These are phyloP conservation scores for Melanchra persicariae DNA, from an alignment of 2,888 invertebrate species.

Conservation along the genomic window DNA sequence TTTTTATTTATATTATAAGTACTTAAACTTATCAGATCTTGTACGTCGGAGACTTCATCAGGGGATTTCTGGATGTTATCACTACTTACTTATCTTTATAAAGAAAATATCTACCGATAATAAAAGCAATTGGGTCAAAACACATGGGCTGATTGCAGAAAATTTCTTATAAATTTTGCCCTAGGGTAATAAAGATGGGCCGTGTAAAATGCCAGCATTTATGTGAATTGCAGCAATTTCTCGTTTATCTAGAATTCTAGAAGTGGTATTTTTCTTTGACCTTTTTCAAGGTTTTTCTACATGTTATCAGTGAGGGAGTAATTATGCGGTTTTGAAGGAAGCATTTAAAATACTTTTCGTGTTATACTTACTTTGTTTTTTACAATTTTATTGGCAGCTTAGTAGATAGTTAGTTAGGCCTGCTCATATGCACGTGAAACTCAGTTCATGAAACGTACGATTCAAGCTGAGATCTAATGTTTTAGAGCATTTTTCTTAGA, in stretches of 20 bases:
- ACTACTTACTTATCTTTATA: slow-evolving; percentile 4
- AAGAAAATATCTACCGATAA: background rate
- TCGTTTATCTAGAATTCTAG: slow-evolving; percentile 26
- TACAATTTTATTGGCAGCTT: background rate
- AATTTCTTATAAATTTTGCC: background rate
- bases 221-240: slow-evolving; percentile 46
- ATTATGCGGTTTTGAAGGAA: background rate
- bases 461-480: background rate
- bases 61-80: slow-evolving; percentile 19
- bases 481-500: background rate
- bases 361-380: background rate
- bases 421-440: too few species aligned
- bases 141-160: background rate
- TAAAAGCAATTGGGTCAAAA: slow-evolving; percentile 20
- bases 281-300: slow-evolving; percentile 13
- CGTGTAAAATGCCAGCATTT: slow-evolving; percentile 31
- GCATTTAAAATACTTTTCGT: background rate
- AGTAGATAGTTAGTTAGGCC: too few species aligned
- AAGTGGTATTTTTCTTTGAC: slow-evolving; percentile 9
- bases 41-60: background rate
- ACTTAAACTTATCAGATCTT: slow-evolving; percentile 18
- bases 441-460: too few species aligned
- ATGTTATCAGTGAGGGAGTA: slow-evolving; percentile 9
- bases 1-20: slow-evolving; percentile 33
- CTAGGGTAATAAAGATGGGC: background rate